These are phyloP conservation scores for Pentalonia nigronervosa DNA, from an alignment of 1,140 invertebrate species.

Conservation along the genomic window DNA sequence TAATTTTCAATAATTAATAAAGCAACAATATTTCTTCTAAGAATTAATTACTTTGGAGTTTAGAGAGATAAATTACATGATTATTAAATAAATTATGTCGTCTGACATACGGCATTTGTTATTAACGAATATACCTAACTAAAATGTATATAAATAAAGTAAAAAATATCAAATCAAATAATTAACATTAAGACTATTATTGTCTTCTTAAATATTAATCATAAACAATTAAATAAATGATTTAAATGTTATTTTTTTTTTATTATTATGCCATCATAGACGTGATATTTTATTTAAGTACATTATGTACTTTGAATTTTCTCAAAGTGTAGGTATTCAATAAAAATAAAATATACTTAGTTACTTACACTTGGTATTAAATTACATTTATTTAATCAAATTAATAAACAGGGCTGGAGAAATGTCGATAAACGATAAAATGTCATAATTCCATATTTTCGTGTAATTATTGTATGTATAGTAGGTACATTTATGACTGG, in stretches of 20 bases:
- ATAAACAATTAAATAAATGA: background rate
- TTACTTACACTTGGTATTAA: background rate
- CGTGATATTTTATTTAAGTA: background rate
- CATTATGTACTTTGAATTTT: background rate
- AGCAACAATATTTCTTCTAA: background rate
- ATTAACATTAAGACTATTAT: background rate
- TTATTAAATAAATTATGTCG: background rate
- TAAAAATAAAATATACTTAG: background rate
- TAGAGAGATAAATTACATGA: background rate
- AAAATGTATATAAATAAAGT: background rate
- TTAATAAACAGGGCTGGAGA: background rate
- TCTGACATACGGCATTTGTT: background rate
- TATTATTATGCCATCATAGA: background rate
- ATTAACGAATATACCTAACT: background rate
- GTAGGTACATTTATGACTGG: too few relatives aligned
- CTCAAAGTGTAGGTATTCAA: background rate
- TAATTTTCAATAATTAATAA: conserved; percentile 10
- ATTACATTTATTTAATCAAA: background rate
- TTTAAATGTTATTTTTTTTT: background rate
- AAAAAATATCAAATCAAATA: background rate
- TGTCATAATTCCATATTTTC: background rate
- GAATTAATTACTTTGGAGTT: background rate
- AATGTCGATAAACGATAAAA: background rate
- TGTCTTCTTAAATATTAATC: background rate
- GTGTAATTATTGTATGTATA: too few relatives aligned